Evolutionary conservation across 1,140 invertebrate genomes (phyloP).

Genomic region (Drosophila elegans): DNA sequence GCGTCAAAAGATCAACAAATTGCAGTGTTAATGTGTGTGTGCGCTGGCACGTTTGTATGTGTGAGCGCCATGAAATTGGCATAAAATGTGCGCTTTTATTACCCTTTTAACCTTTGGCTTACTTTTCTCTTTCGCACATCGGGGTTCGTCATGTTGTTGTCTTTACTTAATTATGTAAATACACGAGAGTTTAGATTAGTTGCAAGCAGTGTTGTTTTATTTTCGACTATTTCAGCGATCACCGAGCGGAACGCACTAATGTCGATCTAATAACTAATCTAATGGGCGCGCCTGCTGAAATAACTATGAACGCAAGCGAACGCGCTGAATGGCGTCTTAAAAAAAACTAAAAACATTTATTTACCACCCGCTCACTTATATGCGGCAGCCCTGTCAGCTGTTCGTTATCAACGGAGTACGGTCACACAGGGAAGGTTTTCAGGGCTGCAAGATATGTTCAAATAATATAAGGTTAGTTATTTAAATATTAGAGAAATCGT

Average conservation of each 20-base stretch:
- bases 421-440: background rate
- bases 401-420: background rate
- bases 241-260: conserved; percentile 15
- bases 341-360: conserved; percentile 34
- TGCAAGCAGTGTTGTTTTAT: conserved; percentile 8
- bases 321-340: conserved; percentile 31
- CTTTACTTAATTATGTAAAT: conserved; percentile 56
- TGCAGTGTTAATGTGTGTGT: background rate
- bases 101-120: conserved; percentile 56
- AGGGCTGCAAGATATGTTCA: background rate
- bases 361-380: conserved; percentile 19
- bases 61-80: conserved; percentile 34
- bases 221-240: background rate
- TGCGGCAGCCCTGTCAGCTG: conserved; percentile 23
- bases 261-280: conserved; percentile 20
- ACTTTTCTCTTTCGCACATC: conserved; percentile 76
- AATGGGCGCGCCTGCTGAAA: conserved; percentile 5
- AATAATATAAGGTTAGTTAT: no score
- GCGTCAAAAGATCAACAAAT: conserved; percentile 29
- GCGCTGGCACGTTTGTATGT: conserved; percentile 5
- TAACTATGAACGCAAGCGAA: background rate
- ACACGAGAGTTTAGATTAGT: background rate
- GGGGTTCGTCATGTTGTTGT: conserved; percentile 53
- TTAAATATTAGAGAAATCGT: no score
- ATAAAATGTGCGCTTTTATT: conserved; percentile 14